Base-by-base conservation (phyloP, 2,888 invertebrate species). In the Boloria euphrosyne region DNA sequence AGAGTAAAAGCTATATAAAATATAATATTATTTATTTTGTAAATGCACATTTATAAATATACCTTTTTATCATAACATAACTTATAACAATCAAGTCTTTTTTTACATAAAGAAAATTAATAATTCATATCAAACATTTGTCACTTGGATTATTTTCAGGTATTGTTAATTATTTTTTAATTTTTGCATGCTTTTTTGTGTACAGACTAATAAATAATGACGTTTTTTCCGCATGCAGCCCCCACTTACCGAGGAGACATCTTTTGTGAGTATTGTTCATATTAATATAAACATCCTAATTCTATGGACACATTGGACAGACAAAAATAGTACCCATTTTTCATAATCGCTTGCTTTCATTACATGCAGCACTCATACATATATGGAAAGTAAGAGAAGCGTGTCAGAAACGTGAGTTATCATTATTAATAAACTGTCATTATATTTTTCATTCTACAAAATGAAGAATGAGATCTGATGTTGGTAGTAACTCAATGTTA, bases 171-270 rank as follows among this genome's bases (percentile, higher is more conserved):
- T n/a, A 4, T 46, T 55, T 62, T 17, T 58, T 27, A 66, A 62
- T 68, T 65, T 51, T 57, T n/a, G 67, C 73, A 73, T 72, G 69
- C 66, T 65, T 68, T 71, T 73, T 68, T 66, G 66, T 67, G 71
- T 54, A 64, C 65, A 63, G 69, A 71, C 73, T 72, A 73, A 71
- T 71, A 65, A 59, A 62, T 66, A 65, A 68, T 67, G 74, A 69
- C 83, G 82, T 83, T 84, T 87, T 90, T 88, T 86, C 76, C 78
- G 91, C 91, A 91, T 90, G 91, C 89, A 93, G 93, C 88, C 90
- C 93, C 72, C 93, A 92, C 81, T 92, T 92, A 88, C 90, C 92
- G 73, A 79, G 93, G 84, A 87, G 91, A 82, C 83, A 92, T 78
- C 80, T 90, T 44, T 86, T 92, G 93, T 93, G 76, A 92, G 93